Evolutionary conservation across 2,797 vertebrate genomes (phyloP).

Genomic region (Martes flavigula): DNA sequence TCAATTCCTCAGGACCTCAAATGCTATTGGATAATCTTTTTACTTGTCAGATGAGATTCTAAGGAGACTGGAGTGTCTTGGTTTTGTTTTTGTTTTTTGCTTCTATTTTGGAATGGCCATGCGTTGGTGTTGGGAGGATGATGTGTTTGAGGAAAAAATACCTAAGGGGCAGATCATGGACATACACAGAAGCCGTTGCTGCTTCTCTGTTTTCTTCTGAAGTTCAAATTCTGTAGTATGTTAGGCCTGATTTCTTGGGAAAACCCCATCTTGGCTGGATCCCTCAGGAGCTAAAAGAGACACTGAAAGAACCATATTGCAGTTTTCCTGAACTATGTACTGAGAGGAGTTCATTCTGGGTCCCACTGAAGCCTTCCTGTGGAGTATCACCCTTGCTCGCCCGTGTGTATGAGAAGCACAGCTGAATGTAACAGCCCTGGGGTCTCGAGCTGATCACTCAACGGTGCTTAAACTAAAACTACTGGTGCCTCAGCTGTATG

Average conservation of each 20-base stretch:
- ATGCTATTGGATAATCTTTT: background rate
- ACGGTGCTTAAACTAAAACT: background rate
- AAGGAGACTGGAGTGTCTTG: background rate
- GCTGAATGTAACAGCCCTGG: background rate
- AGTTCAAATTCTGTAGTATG: background rate
- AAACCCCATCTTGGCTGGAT: background rate
- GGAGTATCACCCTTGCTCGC: background rate
- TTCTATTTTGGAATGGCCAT: conserved; percentile 13
- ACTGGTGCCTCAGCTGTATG: background rate
- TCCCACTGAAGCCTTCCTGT: background rate
- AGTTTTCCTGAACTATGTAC: background rate
- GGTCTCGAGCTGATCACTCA: background rate
- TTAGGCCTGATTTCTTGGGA: background rate
- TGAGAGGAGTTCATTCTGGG: background rate
- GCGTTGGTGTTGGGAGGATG: background rate
- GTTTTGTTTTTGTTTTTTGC: background rate
- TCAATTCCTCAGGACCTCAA: background rate
- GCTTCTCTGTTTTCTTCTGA: background rate
- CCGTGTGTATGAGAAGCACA: background rate
- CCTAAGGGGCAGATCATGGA: background rate
- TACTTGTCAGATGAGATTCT: background rate
- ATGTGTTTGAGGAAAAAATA: background rate
- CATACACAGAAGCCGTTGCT: background rate
- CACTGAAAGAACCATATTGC: background rate
- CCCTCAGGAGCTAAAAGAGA: background rate